Percentiles rank a stretch among this genome's conserved stretches.
Evolutionary conservation across 2,888 invertebrate species (phyloP).

Genomic region (Harpalus rufipes): DNA sequence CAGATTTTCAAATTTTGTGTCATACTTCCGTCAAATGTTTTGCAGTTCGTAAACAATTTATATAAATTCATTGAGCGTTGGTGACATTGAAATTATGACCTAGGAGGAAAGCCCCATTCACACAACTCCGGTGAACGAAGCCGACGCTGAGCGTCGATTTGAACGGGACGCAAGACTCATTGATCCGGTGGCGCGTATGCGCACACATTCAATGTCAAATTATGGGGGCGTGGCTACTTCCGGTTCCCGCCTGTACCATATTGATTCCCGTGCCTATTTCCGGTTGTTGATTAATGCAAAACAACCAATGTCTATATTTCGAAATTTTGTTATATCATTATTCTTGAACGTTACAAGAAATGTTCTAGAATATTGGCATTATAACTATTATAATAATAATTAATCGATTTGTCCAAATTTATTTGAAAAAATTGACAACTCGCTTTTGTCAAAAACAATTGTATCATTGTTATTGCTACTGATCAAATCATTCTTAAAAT

Average conservation of each 20-base stretch:
- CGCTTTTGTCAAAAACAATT: no score
- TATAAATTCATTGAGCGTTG: conserved; percentile 43
- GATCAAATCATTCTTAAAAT: no score
- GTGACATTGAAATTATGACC: conserved; percentile 60
- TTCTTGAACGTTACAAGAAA: no score
- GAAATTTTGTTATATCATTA: no score
- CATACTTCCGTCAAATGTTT: background rate
- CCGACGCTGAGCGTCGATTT: no score
- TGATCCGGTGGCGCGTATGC: conserved; percentile 61
- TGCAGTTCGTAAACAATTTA: conserved; percentile 31
- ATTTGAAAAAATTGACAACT: no score
- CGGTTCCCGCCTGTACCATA: conserved; percentile 46
- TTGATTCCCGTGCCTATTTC: conserved; percentile 45
- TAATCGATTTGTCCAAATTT: no score
- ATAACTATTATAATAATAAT: no score
- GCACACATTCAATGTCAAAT: conserved; percentile 31
- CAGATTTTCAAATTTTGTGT: no score
- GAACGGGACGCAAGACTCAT: conserved; percentile 30
- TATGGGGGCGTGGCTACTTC: conserved; percentile 57
- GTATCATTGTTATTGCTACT: no score
- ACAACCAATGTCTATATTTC: no score
- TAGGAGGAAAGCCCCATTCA: conserved; percentile 61
- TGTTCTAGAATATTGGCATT: no score
- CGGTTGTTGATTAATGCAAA: conserved; percentile 2
- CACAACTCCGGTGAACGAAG: conserved; percentile 28